These are phyloP conservation scores for Octodon degus DNA, from an alignment of 2,113 vertebrate genomes.

Conservation along the genomic window DNA sequence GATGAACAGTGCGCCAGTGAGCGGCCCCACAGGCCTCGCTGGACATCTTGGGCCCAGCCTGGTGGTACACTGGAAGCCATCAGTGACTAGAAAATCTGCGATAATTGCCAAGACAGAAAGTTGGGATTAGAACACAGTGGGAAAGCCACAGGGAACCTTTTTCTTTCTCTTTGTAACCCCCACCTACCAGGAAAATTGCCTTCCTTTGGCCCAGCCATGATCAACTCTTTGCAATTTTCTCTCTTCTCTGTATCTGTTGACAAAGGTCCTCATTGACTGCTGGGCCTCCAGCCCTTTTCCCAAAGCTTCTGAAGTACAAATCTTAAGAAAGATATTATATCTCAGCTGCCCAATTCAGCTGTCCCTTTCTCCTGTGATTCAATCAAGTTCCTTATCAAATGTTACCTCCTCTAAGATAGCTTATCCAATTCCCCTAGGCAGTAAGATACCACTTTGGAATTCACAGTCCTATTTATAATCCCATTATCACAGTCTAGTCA, in stretches of 20 bases:
- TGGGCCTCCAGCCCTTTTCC: neutral
- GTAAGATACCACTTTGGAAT: neutral
- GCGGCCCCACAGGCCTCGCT: neutral
- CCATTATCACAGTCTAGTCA: neutral
- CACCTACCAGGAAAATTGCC: neutral
- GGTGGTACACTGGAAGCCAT: neutral
- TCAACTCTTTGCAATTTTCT: neutral
- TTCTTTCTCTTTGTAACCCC: neutral
- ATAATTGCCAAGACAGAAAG: neutral
- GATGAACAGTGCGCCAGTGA: neutral
- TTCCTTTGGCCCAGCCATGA: neutral
- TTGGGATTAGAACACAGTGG: neutral
- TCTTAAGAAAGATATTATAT: slow-evolving; percentile 16
- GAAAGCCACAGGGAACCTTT: neutral
- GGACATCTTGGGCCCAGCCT: neutral
- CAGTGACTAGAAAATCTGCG: neutral
- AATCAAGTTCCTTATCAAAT: neutral
- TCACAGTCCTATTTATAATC: neutral
- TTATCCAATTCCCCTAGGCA: neutral
- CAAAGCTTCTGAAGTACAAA: neutral
- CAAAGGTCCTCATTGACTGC: neutral
- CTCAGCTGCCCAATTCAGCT: neutral
- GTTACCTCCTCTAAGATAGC: neutral
- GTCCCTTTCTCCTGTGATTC: neutral
- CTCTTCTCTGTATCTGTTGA: neutral